A percentile compares a stretch with the other conserved stretches of the same genome.
Conservation (phyloP, 2,888 invertebrate genomes). For the Synergus laeviventris region DNA sequence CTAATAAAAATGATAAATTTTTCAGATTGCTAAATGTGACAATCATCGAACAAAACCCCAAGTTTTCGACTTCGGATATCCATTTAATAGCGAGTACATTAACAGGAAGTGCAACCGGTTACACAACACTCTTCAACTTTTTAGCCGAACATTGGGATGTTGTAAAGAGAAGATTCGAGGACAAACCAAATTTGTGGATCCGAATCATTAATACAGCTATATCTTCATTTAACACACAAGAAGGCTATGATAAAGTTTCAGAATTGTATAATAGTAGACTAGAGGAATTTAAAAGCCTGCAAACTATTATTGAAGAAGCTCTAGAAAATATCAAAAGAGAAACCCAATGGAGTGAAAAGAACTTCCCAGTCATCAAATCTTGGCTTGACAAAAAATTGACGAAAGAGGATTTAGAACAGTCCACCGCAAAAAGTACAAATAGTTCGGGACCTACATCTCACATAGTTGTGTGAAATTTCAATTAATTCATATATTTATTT, state of each 20-base stretch:
- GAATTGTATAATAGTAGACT: conserved; percentile 81
- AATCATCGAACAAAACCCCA: conserved; percentile 82
- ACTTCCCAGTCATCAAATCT: conserved; percentile 84
- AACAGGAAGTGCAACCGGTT: conserved; percentile 84
- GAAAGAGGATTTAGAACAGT: conserved; percentile 24
- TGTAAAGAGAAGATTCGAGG: conserved; percentile 82
- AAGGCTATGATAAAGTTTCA: conserved; percentile 84
- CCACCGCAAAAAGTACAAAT: conserved; percentile 5
- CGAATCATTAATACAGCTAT: conserved; percentile 86
- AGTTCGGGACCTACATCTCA: not conserved
- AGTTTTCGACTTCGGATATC: conserved; percentile 87
- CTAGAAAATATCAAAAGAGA: conserved; percentile 85
- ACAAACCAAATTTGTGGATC: conserved; percentile 86
- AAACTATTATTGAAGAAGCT: conserved; percentile 85
- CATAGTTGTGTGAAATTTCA: not conserved
- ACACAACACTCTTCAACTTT: conserved; percentile 85
- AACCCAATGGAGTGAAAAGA: conserved; percentile 86
- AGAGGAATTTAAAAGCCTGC: conserved; percentile 85
- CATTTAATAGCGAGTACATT: conserved; percentile 87
- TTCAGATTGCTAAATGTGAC: conserved; percentile 81
- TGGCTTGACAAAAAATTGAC: conserved; percentile 83
- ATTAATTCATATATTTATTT: not conserved
- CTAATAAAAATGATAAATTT: conserved; percentile 1
- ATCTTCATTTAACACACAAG: conserved; percentile 85
- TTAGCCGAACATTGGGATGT: conserved; percentile 83